Base-by-base conservation (phyloP, 2,797 vertebrate species). In the Artibeus jamaicensis region DNA sequence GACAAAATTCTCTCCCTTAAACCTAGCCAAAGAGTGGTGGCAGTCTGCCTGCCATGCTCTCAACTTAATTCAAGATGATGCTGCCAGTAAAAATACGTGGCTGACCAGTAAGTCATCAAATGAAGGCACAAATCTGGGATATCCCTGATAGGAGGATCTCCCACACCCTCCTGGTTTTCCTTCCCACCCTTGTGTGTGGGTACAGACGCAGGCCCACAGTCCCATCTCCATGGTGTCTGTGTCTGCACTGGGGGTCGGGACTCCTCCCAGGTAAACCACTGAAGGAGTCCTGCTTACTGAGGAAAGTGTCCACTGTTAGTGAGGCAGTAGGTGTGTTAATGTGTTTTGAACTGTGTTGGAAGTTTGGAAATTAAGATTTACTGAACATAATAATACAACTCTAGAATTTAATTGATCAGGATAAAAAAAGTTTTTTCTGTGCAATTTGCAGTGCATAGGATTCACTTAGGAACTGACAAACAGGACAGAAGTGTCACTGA, bases 181-280 rank as follows among this genome's bases (percentile, higher is more conserved):
- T 73, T 44, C 37, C 34, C 6, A 24, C 5, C 19, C 53, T 53
- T 6, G 7, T 3, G 19, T 21, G 53, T 22, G 19, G 19, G 53
- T 53, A 19, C 53, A 22, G 53, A 53, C 19, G 2, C 53, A 53
- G 19, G 19, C 19, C 53, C 53, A 8, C 19, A 53, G 53, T 18
- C 53, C 7, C 53, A 19, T 53, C 53, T 19, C 19, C 53, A 53
- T 7, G 2, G 19, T 53, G 53, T 6, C 19, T 53, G 53, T 53
- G 53, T 53, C 19, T 53, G 15, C 26, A 8, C 4, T 3, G 3
- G 2, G 5, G 4, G 7, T 14, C 3, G 19, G n/a, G 10, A 53
- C 29, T 15, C 5, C 11, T 14, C 8, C 0, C 0, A 73, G 0
- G 39, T 7, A 42, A 7, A 22, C 3, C 5, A 39, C 22, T 14